These are phyloP conservation scores for Gymnothorax reevesii DNA, from an alignment of 2,797 vertebrate species.

Conservation along the genomic window DNA sequence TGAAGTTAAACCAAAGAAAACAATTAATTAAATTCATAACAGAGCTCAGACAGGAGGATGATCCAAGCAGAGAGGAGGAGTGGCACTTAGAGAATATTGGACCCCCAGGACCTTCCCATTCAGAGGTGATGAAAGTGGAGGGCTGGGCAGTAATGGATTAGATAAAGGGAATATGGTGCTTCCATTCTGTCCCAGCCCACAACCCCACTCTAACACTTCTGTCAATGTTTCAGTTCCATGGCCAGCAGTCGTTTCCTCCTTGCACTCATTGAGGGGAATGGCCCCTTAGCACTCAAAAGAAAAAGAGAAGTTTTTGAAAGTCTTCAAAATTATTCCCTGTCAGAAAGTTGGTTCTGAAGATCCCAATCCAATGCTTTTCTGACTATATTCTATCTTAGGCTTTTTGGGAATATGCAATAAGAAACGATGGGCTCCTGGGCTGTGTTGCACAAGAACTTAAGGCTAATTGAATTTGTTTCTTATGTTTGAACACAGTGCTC, in stretches of 20 bases:
- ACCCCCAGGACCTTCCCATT: background rate
- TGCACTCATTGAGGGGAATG: background rate
- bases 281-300: no score
- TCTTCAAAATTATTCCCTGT: no score
- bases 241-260: background rate
- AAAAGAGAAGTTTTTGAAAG: background rate
- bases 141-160: constrained; percentile 5
- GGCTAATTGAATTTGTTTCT: no score
- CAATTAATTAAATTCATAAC: constrained; percentile 12
- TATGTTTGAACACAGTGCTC: no score
- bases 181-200: background rate
- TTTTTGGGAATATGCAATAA: no score
- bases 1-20: background rate
- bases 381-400: no score
- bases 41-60: background rate
- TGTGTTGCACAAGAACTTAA: no score
- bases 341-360: no score
- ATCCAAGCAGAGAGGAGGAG: background rate
- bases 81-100: constrained; percentile 1
- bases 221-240: background rate
- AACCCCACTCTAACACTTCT: background rate
- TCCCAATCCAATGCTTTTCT: no score
- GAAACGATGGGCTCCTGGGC: no score
- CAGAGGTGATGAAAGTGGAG: background rate
- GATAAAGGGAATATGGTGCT: constrained; percentile 1